Base-by-base conservation (phyloP, 2,113 vertebrate species). In the Oreochromis niloticus region DNA sequence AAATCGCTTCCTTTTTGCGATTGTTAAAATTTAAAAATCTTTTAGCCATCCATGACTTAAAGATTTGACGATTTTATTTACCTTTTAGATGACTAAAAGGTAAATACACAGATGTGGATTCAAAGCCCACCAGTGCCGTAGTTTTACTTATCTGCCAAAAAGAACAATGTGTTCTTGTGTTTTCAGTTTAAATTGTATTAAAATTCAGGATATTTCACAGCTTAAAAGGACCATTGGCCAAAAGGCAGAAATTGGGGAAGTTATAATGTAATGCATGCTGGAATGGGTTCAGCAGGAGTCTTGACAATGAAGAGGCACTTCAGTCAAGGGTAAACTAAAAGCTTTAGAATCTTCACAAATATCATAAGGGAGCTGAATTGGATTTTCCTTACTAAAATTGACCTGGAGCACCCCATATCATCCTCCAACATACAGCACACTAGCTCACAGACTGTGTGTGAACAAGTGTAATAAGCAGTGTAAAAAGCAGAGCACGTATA, bases 401-500 rank as follows among this genome's bases (percentile, higher is more conserved):
- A 71, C 66, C 66, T 43, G 2, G 39, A 71, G 24, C n/a, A 43
- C 66, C 12, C 27, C 39, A 71, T 43, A 71, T 71, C 39, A 71
- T 43, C 39, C n/a, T 71, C 39, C 12, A 24, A 27, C 36, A 68
- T 22, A 41, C 11, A 68, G 63, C 39, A 71, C 66, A 43, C 39
- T 43, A 41, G 66, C 66, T 43, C 66, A 43, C 39, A 43, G 39
- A 71, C n/a, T 71, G 66, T 41, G 66, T 27, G n/a, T 71, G 66
- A 68, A 68, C n/a, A 24, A 41, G 36, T 71, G 2, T 43, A 71
- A 71, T 9, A 43, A 43, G 30, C 30, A 34, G 59, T 4, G 30
- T 8, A 43, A 71, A 71, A 43, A 71, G n/a, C 39, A 71, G n/a
- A 43, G 66, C 39, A 24, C 5, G 7, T 9, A 41, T 71, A 41